phyloP scores from a whole-genome alignment of 2,113 vertebrate species.

The Himantopus leucocephalus region DNA sequence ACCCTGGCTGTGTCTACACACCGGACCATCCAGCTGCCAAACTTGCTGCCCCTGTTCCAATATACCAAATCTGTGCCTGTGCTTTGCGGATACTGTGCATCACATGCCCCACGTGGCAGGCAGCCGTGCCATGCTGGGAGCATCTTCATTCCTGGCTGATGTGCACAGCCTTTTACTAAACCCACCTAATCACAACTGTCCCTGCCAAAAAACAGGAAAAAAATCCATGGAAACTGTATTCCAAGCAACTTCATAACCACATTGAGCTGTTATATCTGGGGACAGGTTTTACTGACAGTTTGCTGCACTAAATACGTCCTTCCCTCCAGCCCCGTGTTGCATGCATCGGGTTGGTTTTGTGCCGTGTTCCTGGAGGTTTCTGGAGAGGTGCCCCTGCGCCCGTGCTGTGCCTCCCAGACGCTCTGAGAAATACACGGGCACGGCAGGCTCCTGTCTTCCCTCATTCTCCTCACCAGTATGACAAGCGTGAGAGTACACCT shows the following conservation, averaged over 20 bases:
- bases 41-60: not conserved
- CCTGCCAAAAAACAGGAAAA: not conserved
- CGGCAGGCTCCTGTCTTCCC: not conserved
- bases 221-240: not conserved
- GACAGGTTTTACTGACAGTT: not conserved
- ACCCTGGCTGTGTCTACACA: not conserved
- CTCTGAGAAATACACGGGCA: no score
- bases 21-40: not conserved
- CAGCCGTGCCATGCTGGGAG: not conserved
- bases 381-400: not conserved
- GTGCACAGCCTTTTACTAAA: not conserved
- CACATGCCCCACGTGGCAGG: not conserved
- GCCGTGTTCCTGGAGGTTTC: not conserved
- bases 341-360: not conserved
- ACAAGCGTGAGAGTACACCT: fast-evolving
- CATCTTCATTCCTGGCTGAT: no score
- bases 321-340: not conserved
- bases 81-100: no score
- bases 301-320: no score
- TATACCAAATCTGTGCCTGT: fast-evolving
- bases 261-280: not conserved
- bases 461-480: no score
- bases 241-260: not conserved
- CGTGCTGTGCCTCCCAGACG: not conserved
- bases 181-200: not conserved